Percentiles rank a stretch among this genome's conserved stretches.
Evolutionary conservation across 2,888 invertebrate genomes (phyloP).

Genomic region (Tenthredo scrophulariae): DNA sequence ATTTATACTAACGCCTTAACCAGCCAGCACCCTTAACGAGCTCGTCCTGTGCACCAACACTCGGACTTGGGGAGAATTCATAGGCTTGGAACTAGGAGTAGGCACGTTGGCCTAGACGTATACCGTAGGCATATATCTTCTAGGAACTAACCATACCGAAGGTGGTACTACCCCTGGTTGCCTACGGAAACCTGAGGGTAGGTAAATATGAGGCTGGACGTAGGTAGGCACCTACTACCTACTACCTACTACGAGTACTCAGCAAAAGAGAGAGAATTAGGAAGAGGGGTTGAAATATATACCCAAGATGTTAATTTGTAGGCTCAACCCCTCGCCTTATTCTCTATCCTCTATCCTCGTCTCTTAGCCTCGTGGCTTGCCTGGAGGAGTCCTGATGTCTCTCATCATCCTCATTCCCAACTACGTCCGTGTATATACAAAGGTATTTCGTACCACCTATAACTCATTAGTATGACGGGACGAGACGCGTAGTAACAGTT

Average conservation of each 20-base stretch:
- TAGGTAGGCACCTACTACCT: background rate
- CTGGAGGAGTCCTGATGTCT: background rate
- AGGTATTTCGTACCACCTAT: slow-evolving; percentile 22
- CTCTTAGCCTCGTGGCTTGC: background rate
- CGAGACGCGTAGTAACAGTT: slow-evolving; percentile 37
- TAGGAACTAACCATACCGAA: background rate
- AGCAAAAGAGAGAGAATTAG: background rate
- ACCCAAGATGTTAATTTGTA: slow-evolving; percentile 52
- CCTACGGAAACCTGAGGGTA: background rate
- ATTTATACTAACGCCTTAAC: background rate
- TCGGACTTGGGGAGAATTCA: slow-evolving; percentile 26
- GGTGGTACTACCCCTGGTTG: background rate
- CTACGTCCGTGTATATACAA: background rate
- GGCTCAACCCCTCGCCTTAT: background rate
- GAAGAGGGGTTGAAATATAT: slow-evolving; percentile 30
- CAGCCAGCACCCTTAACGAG: slow-evolving; percentile 17
- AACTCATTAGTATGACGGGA: slow-evolving; percentile 26
- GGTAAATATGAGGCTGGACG: slow-evolving; percentile 15
- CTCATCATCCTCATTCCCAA: background rate
- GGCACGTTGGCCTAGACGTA: background rate
- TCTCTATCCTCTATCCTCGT: background rate
- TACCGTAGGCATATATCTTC: background rate
- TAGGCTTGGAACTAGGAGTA: background rate
- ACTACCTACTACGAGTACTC: background rate
- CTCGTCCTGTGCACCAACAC: background rate